A percentile compares a stretch with the other conserved stretches of the same genome.
These are phyloP conservation scores for Papilio gigon DNA, from an alignment of 2,888 invertebrate genomes.

Conservation along the genomic window DNA sequence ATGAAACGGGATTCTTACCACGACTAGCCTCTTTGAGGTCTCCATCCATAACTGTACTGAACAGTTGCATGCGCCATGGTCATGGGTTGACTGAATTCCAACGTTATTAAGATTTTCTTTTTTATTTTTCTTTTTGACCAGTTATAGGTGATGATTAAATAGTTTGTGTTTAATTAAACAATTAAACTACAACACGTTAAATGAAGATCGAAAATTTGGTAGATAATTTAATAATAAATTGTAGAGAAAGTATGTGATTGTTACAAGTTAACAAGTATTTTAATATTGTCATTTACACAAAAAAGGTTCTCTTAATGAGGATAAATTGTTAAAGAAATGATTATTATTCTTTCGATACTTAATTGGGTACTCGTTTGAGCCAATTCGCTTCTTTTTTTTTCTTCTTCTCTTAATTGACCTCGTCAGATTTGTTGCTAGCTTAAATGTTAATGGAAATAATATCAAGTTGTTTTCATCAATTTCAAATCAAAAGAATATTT, in stretches of 20 bases:
- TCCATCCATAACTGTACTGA: too few relatives aligned
- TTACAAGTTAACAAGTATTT: neutral
- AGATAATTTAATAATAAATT: too few relatives aligned
- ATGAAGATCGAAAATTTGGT: too few relatives aligned
- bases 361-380: constrained; percentile 25
- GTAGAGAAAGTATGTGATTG: neutral
- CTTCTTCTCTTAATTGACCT: constrained; percentile 22
- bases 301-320: constrained; percentile 7
- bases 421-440: constrained; percentile 6
- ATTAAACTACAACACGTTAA: too few relatives aligned
- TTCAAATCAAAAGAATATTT: constrained; percentile 20
- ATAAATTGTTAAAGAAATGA: constrained; percentile 4
- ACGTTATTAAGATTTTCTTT: too few relatives aligned
- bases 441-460: constrained; percentile 16
- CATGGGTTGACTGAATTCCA: too few relatives aligned
- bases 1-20: too few relatives aligned
- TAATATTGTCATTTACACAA: constrained; percentile 9
- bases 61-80: too few relatives aligned
- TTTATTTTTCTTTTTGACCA: too few relatives aligned
- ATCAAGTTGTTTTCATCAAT: constrained; percentile 23
- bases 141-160: too few relatives aligned
- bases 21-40: too few relatives aligned
- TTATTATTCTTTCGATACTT: constrained; percentile 12
- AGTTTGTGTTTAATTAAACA: too few relatives aligned
- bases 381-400: constrained; percentile 4